Evolutionary conservation across 2,888 invertebrate genomes (phyloP).

Genomic region (Noctua fimbriata): DNA sequence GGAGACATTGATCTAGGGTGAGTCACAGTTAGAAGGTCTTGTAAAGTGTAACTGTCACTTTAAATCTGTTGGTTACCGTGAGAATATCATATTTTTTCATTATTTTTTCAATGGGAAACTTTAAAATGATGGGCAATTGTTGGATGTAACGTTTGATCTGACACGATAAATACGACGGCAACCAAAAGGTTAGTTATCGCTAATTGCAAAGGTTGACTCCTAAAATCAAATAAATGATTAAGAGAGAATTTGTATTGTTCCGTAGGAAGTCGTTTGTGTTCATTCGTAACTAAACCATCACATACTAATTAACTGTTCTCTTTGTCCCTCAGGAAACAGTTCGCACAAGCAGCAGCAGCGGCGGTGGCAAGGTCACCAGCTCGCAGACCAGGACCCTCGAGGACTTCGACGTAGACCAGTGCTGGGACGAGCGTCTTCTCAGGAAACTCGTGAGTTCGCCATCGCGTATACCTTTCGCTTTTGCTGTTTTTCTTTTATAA

Average conservation of each 20-base stretch:
- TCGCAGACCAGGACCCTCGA: constrained; percentile 83
- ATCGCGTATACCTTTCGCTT: neutral
- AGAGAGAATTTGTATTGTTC: no score
- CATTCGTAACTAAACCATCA: no score
- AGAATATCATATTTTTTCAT: neutral
- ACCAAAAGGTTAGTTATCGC: neutral
- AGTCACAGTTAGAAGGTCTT: constrained; percentile 24
- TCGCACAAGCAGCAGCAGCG: constrained; percentile 78
- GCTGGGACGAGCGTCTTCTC: constrained; percentile 94
- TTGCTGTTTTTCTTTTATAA: neutral
- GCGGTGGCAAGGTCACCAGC: constrained; percentile 82
- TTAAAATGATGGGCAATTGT: neutral
- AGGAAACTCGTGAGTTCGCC: constrained; percentile 92
- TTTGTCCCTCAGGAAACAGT: constrained; percentile 85
- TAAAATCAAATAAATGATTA: neutral
- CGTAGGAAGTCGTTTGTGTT: neutral
- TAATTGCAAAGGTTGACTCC: neutral
- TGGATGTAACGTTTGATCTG: neutral
- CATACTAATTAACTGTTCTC: neutral
- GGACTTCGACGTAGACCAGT: constrained; percentile 91
- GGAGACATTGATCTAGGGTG: constrained; percentile 30
- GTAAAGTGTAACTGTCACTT: neutral
- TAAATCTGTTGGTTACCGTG: neutral
- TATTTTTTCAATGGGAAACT: neutral
- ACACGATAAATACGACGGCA: neutral